Evolutionary conservation across 2,888 invertebrate genomes (phyloP).

Genomic region (Hermodice carunculata): DNA sequence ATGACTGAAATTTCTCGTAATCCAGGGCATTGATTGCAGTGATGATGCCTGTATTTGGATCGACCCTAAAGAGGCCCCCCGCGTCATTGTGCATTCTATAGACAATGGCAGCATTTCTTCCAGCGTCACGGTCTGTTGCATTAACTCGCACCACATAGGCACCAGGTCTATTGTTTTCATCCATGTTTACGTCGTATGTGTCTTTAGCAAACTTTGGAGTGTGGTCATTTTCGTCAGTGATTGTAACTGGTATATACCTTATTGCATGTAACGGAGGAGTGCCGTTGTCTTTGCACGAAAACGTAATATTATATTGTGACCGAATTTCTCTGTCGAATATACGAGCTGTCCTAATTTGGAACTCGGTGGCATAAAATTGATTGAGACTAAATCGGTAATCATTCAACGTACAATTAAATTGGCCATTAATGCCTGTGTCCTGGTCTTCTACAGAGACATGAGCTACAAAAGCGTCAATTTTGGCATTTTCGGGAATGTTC

Average conservation of each 20-base stretch:
- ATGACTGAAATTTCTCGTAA: slow-evolving; percentile 23
- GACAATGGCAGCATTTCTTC: slow-evolving; percentile 48
- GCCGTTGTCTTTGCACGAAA: slow-evolving; percentile 22
- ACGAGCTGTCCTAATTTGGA: slow-evolving; percentile 15
- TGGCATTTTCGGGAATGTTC: slow-evolving; percentile 80
- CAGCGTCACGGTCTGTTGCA: slow-evolving; percentile 44
- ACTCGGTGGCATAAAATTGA: slow-evolving; percentile 10
- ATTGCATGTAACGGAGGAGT: slow-evolving; percentile 12
- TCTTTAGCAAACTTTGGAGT: slow-evolving; percentile 8
- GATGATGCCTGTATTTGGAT: slow-evolving; percentile 21
- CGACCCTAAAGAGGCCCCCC: slow-evolving; percentile 19
- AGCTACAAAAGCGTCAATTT: slow-evolving; percentile 77
- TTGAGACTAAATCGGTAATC: slow-evolving; percentile 15
- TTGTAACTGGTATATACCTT: slow-evolving; percentile 11
- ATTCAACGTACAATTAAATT: slow-evolving; percentile 72
- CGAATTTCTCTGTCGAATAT: slow-evolving; percentile 13
- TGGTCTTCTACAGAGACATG: slow-evolving; percentile 87
- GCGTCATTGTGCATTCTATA: slow-evolving; percentile 31
- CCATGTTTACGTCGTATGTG: slow-evolving; percentile 1
- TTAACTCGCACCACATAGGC: slow-evolving; percentile 11
- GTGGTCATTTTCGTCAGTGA: slow-evolving; percentile 22
- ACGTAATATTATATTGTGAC: slow-evolving; percentile 15
- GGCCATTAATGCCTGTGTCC: slow-evolving; percentile 87
- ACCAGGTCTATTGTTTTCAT: slow-evolving; percentile 13
- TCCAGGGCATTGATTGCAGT: slow-evolving; percentile 24